Conservation (phyloP, 2,888 invertebrate species). For the Synanthedon vespiformis region DNA sequence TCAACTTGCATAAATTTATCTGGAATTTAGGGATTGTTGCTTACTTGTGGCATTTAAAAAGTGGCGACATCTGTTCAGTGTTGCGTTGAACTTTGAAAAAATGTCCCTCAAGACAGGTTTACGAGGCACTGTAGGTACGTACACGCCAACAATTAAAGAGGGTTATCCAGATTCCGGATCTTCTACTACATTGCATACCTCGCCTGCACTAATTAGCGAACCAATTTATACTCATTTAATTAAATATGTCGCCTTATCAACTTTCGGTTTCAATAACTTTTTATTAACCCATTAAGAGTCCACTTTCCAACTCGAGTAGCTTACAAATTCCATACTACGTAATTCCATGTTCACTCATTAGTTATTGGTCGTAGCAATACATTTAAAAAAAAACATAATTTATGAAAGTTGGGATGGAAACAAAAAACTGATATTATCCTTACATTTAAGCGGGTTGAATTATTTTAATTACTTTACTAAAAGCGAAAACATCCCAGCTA, state of each 20-base stretch:
- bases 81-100: conserved; percentile 12
- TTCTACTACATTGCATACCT: conserved; percentile 18
- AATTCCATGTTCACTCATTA: too few relatives aligned
- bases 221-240: conserved; percentile 12
- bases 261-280: conserved; percentile 19
- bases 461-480: too few relatives aligned
- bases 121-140: conserved; percentile 13
- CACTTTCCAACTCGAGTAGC: too few relatives aligned
- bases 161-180: conserved; percentile 12
- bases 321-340: too few relatives aligned
- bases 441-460: too few relatives aligned
- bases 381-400: too few relatives aligned
- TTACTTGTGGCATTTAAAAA: conserved; percentile 10
- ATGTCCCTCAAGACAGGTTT: conserved; percentile 23
- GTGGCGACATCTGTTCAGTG: conserved; percentile 12
- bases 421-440: too few relatives aligned
- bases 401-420: too few relatives aligned
- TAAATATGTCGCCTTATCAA: conserved; percentile 12
- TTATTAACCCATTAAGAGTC: conserved; percentile 17
- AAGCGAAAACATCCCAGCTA: too few relatives aligned
- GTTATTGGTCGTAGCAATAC: too few relatives aligned
- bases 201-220: conserved; percentile 23
- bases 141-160: conserved; percentile 23
- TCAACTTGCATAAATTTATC: neutral
- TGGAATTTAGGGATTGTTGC: neutral